Percentiles rank a stretch among this genome's conserved stretches.
Evolutionary conservation across 1,140 invertebrate species (phyloP).

Genomic region (Temnothorax curvispinosus): DNA sequence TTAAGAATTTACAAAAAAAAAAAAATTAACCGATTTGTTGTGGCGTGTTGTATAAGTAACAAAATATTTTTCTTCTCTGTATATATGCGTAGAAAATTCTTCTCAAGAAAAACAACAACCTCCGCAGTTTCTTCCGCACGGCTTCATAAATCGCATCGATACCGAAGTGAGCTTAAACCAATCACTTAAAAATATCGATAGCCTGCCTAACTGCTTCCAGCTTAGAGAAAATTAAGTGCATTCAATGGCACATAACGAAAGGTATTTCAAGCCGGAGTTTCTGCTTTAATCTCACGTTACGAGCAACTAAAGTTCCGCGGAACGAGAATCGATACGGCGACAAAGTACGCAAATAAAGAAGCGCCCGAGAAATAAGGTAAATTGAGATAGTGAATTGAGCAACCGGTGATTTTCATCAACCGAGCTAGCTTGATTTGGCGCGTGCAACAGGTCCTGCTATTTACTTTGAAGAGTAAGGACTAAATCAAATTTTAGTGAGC

Average conservation of each 20-base stretch:
- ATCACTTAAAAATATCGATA: constrained; percentile 47
- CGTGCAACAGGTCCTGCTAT: constrained; percentile 58
- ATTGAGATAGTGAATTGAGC: constrained; percentile 55
- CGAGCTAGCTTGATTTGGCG: constrained; percentile 41
- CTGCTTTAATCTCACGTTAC: constrained; percentile 53
- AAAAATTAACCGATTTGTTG: too few species aligned
- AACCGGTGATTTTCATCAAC: constrained; percentile 63
- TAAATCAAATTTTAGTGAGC: constrained; percentile 57
- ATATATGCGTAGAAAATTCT: background rate
- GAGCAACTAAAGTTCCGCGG: constrained; percentile 55
- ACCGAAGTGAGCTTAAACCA: background rate
- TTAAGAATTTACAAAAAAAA: background rate
- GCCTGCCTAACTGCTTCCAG: constrained; percentile 7
- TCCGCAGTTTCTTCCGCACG: background rate
- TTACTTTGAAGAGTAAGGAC: constrained; percentile 55
- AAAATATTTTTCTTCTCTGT: background rate
- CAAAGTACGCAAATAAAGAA: constrained; percentile 64
- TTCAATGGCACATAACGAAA: constrained; percentile 51
- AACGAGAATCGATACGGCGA: constrained; percentile 55
- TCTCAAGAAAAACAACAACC: background rate
- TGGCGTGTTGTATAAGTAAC: background rate
- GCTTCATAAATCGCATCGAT: constrained; percentile 17
- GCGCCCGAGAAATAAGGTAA: constrained; percentile 55
- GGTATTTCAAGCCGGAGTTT: constrained; percentile 37
- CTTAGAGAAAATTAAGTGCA: constrained; percentile 37